These are phyloP conservation scores for Gryllus longicercus DNA, from an alignment of 2,888 invertebrate genomes.

Conservation along the genomic window DNA sequence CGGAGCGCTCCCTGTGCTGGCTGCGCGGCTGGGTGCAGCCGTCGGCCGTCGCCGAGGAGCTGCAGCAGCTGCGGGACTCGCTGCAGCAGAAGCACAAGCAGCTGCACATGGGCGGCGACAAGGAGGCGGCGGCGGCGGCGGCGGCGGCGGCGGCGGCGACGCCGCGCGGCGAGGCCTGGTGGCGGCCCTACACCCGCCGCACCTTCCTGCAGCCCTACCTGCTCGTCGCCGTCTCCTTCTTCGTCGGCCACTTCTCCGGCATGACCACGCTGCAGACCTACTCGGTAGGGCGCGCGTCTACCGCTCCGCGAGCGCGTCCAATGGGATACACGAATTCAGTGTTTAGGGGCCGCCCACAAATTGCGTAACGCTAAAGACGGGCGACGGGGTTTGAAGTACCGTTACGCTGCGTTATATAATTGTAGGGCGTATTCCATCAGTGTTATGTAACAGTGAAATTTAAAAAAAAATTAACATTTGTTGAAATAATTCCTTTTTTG, in stretches of 20 bases:
- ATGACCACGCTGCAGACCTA: constrained; percentile 62
- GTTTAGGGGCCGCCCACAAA: too few species aligned
- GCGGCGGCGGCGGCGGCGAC: not conserved
- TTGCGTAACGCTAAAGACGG: too few species aligned
- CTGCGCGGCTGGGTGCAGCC: constrained; percentile 61
- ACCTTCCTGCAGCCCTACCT: constrained; percentile 67
- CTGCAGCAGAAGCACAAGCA: not conserved
- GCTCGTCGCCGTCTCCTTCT: constrained; percentile 64
- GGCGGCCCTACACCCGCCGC: constrained; percentile 39
- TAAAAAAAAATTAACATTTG: too few species aligned
- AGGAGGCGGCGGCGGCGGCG: not conserved
- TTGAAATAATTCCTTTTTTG: too few species aligned
- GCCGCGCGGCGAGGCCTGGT: constrained; percentile 18
- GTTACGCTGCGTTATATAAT: too few species aligned
- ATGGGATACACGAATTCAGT: too few species aligned
- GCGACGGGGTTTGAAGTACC: too few species aligned
- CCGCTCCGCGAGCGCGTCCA: too few species aligned
- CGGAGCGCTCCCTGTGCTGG: constrained; percentile 60
- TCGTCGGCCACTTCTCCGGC: constrained; percentile 72
- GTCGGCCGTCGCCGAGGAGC: constrained; percentile 57
- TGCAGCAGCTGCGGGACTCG: constrained; percentile 19
- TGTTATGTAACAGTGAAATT: too few species aligned
- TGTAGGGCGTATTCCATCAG: too few species aligned
- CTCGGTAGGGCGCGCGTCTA: constrained; percentile 37
- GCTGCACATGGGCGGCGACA: not conserved